Base-by-base conservation (phyloP, 2,888 invertebrate species). In the Lepas anatifera region DNA sequence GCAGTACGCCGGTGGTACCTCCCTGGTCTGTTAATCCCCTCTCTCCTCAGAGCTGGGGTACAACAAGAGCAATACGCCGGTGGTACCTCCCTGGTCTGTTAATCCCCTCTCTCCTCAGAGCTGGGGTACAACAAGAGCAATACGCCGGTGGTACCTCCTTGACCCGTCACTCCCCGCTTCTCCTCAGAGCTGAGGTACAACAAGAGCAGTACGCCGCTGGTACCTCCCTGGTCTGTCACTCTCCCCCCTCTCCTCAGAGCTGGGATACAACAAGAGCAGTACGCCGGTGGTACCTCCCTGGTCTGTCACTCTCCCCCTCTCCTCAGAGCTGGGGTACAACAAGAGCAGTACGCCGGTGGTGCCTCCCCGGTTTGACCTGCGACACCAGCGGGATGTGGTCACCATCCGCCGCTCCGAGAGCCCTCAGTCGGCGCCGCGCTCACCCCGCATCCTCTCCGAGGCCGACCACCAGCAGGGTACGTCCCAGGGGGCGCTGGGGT, bases 291-390 rank as follows among this genome's bases (percentile, higher is more conserved):
- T 18, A 37, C 18, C 22, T 18, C 1, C 32, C 7, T 22, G 13
- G 43, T 46, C 18, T 18, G 18, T 4, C 43, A 13, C 18, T 46
- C 18, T 46, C 3, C 13, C 43, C 3, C 16, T 22, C 3, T 25
- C 16, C 22, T 1, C 64, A 64, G 64, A 25, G 3, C n/a, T 64
- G 64, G 64, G 64, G 1, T 64, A 64, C 64, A 27, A 39, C 39
- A 64, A 64, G 64, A 64, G 64, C 39, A 35, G 8, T 37, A 39
- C 35, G 39, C 64, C 64, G 25, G 64, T 64, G 64, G 39, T 64
- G n/a, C 64, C 64, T 3, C 32, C 64, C 6, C 37, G 64, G 37
- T 64, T 39, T 25, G 35, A 37, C 25, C 39, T 64, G 39, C 64
- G 64, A 8, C 64, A 64, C 39, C 64, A 64, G 64, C 37, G 64